phyloP scores from a whole-genome alignment of 1,140 invertebrate genomes.

The Teleogryllus occipitalis region DNA sequence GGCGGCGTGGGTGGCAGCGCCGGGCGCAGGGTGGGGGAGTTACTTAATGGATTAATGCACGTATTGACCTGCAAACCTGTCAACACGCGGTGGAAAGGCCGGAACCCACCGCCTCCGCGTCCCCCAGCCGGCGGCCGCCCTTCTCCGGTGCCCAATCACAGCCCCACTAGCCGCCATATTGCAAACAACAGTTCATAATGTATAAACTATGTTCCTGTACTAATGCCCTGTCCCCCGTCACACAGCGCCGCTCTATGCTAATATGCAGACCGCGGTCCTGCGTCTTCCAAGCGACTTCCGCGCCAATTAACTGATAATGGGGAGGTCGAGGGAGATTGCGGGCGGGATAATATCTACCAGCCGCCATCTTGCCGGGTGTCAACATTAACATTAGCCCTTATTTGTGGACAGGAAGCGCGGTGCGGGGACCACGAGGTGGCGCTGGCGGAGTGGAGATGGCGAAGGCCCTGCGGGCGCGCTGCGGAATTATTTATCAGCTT shows the following conservation, averaged over 20 bases:
- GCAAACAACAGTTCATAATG: conserved; percentile 13
- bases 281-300: conserved; percentile 11
- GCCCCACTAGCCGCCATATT: conserved; percentile 13
- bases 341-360: background rate
- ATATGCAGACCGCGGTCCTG: conserved; percentile 8
- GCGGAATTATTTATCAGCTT: too few relatives aligned
- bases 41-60: conserved; percentile 17
- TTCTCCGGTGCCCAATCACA: conserved; percentile 12
- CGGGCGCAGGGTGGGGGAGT: background rate
- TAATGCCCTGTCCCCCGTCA: background rate
- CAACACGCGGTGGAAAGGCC: conserved; percentile 13
- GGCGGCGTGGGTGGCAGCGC: background rate
- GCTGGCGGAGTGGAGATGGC: background rate
- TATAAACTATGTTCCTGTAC: conserved; percentile 14
- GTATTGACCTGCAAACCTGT: conserved; percentile 17
- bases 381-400: conserved; percentile 5
- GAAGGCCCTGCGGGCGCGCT: background rate
- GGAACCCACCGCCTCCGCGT: background rate
- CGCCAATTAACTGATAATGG: conserved; percentile 14
- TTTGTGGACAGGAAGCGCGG: background rate
- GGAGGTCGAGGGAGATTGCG: background rate
- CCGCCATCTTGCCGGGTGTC: background rate
- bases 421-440: background rate
- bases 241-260: conserved; percentile 10
- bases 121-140: background rate